Conservation (phyloP, 2,113 vertebrate genomes). For the Carlito syrichta region DNA sequence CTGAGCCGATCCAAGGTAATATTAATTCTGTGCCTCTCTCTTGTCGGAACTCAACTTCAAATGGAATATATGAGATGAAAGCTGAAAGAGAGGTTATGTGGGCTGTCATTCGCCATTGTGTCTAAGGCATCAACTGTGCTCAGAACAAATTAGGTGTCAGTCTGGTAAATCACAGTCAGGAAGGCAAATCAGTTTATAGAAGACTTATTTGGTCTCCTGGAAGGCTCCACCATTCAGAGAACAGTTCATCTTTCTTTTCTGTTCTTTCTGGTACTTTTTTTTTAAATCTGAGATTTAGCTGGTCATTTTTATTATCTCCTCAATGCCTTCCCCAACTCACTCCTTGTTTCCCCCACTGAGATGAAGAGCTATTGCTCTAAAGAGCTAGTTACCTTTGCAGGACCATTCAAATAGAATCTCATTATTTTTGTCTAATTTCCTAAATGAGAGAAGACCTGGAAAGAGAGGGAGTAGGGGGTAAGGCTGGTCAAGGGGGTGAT, state of each 20-base stretch:
- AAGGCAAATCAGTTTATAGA: conserved; percentile 85
- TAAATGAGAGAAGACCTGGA: not conserved
- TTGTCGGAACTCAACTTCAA: conserved; percentile 85
- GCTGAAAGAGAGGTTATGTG: conserved; percentile 87
- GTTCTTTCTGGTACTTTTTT: conserved; percentile 62
- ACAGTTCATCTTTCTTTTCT: conserved; percentile 79
- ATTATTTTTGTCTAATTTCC: conserved; percentile 76
- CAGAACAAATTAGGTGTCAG: conserved; percentile 87
- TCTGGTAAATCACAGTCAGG: conserved; percentile 83
- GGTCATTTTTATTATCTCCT: conserved; percentile 67
- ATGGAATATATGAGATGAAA: conserved; percentile 85
- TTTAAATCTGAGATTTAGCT: conserved; percentile 56
- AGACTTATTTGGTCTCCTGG: conserved; percentile 83
- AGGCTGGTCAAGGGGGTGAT: not conserved
- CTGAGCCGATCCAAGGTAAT: conserved; percentile 84
- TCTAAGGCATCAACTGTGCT: conserved; percentile 82
- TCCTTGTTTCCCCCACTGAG: not conserved
- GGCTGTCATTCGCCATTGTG: conserved; percentile 86
- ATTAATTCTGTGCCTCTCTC: conserved; percentile 84
- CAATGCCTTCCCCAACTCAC: not conserved
- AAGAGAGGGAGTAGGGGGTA: not conserved
- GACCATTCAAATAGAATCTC: conserved; percentile 34
- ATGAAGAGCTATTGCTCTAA: conserved; percentile 70
- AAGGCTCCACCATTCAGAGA: conserved; percentile 76
- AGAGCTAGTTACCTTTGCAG: conserved; percentile 45